Percentiles rank a stretch among this genome's conserved stretches.
Evolutionary conservation across 2,113 vertebrate genomes (phyloP).

Genomic region (Caranx melampygus): DNA sequence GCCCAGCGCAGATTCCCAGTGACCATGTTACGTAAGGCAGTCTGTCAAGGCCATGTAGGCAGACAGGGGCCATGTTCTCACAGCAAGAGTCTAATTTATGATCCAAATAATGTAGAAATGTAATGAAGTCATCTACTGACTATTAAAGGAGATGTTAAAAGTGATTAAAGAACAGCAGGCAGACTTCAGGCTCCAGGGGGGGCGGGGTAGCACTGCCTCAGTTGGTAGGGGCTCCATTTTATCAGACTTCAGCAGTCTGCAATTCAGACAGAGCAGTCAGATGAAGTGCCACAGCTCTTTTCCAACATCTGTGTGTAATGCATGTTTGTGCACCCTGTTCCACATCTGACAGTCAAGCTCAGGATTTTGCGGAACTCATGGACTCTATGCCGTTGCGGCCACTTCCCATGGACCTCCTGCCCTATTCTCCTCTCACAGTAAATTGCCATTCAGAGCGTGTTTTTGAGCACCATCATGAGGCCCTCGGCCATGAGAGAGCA

Average conservation of each 20-base stretch:
- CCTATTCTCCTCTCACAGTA: slow-evolving; percentile 57
- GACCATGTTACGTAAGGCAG: slow-evolving; percentile 49
- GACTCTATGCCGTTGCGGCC: slow-evolving; percentile 30
- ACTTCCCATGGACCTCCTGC: slow-evolving; percentile 43
- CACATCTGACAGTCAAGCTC: slow-evolving; percentile 25
- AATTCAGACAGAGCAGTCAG: slow-evolving; percentile 12
- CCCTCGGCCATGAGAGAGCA: slow-evolving; percentile 89
- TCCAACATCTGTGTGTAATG: slow-evolving; percentile 46
- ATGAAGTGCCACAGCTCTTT: slow-evolving; percentile 8
- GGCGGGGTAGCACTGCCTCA: not conserved
- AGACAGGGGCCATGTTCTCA: slow-evolving; percentile 66
- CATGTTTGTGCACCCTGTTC: slow-evolving; percentile 25
- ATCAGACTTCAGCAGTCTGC: slow-evolving; percentile 19
- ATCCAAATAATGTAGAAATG: slow-evolving; percentile 52
- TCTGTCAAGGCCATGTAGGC: slow-evolving; percentile 37
- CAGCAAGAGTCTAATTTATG: slow-evolving; percentile 58
- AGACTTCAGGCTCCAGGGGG: not conserved
- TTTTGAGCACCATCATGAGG: slow-evolving; percentile 89
- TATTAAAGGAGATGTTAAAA: slow-evolving; percentile 32
- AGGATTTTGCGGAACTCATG: slow-evolving; percentile 41
- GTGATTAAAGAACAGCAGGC: slow-evolving; percentile 3
- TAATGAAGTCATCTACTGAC: slow-evolving; percentile 20
- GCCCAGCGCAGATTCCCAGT: slow-evolving; percentile 67
- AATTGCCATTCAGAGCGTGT: slow-evolving; percentile 88
- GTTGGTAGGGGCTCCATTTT: not conserved